These are phyloP conservation scores for Elaphurus davidianus DNA, from an alignment of 2,113 vertebrate genomes.

Conservation along the genomic window DNA sequence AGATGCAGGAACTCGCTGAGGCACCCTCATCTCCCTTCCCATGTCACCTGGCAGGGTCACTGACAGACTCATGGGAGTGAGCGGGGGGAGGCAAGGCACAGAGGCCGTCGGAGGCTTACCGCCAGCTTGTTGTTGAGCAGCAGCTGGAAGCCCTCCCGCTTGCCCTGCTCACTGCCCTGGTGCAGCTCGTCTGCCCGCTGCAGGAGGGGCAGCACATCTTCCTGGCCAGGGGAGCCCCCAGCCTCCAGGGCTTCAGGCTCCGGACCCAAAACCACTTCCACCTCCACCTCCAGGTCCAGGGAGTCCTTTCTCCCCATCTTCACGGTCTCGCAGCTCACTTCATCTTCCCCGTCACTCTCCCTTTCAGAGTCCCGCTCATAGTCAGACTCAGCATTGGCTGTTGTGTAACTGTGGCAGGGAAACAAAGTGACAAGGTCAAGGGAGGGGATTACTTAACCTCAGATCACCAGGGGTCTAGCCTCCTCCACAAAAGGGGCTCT, in stretches of 20 bases:
- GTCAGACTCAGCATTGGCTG: conserved; percentile 94
- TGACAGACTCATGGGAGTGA: background rate
- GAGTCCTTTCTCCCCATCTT: conserved; percentile 84
- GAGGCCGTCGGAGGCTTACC: conserved; percentile 78
- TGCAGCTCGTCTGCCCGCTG: conserved; percentile 89
- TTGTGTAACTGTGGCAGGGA: conserved; percentile 86
- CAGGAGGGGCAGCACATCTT: conserved; percentile 87
- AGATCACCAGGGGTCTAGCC: background rate
- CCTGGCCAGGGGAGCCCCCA: conserved; percentile 50
- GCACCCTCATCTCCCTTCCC: background rate
- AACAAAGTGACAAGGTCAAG: background rate
- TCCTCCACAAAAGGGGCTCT: background rate
- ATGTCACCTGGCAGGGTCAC: background rate
- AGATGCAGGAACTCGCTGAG: background rate
- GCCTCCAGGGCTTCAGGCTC: conserved; percentile 29
- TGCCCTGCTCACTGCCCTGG: conserved; percentile 80
- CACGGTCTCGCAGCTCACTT: conserved; percentile 89
- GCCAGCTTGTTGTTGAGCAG: conserved; percentile 88
- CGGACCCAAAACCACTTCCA: background rate
- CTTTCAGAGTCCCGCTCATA: conserved; percentile 90
- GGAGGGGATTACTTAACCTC: background rate
- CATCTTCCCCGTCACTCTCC: conserved; percentile 86
- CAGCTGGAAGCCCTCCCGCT: conserved; percentile 88
- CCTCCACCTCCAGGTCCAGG: conserved; percentile 72
- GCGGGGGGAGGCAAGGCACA: no score